Conservation (phyloP, 2,888 invertebrate genomes). For the Rapana venosa region DNA sequence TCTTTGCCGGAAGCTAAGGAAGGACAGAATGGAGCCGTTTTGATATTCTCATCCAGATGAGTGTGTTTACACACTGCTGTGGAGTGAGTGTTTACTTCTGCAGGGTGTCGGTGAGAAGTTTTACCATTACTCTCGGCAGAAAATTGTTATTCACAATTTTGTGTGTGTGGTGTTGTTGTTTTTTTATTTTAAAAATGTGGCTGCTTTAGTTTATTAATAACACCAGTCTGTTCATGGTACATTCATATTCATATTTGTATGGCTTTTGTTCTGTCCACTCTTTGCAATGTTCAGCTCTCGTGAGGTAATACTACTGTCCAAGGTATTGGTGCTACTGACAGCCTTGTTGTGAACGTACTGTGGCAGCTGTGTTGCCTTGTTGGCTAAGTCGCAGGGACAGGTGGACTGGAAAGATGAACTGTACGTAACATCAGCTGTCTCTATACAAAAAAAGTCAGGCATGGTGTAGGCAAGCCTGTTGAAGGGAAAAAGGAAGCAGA, state of each 20-base stretch:
- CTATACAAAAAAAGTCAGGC: not conserved
- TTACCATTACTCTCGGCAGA: not conserved
- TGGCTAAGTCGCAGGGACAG: not conserved
- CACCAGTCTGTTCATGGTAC: not conserved
- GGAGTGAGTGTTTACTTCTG: not conserved
- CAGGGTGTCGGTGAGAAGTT: not conserved
- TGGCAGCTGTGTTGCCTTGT: constrained; percentile 26
- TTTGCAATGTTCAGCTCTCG: constrained; percentile 37
- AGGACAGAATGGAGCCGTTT: too few relatives aligned
- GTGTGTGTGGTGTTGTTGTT: not conserved
- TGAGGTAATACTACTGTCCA: constrained; percentile 44
- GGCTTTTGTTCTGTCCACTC: not conserved
- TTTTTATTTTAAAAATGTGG: not conserved
- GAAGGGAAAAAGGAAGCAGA: not conserved
- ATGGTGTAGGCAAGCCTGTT: not conserved
- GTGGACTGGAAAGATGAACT: not conserved
- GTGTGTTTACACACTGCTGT: not conserved
- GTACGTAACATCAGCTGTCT: not conserved
- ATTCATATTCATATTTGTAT: not conserved
- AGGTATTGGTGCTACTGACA: constrained; percentile 51
- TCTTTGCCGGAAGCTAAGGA: too few relatives aligned
- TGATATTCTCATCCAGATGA: not conserved
- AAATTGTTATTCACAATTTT: not conserved
- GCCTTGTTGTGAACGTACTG: constrained; percentile 19
- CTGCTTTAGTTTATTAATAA: not conserved